Evolutionary conservation across 2,113 vertebrate species (phyloP).

Genomic region (Halichoerus grypus): DNA sequence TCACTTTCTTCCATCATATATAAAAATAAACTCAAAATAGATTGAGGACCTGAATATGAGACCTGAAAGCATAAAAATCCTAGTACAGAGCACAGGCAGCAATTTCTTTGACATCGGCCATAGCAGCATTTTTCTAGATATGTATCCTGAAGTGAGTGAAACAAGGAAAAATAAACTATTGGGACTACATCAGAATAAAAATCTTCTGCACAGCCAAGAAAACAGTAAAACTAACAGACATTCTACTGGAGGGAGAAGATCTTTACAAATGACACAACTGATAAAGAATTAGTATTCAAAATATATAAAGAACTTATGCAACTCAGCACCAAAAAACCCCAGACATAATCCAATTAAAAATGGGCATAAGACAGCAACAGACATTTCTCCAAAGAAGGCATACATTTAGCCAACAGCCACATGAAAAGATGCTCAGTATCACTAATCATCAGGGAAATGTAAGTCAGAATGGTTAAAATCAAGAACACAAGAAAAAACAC

Average conservation of each 20-base stretch:
- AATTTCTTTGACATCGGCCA: background rate
- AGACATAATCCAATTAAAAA: background rate
- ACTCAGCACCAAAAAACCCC: background rate
- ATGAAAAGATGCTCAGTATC: background rate
- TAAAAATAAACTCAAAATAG: background rate
- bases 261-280: background rate
- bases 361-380: background rate
- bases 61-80: background rate
- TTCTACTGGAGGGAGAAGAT: background rate
- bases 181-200: background rate
- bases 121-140: background rate
- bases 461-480: background rate
- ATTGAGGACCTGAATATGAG: background rate
- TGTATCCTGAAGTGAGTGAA: background rate
- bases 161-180: background rate
- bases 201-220: background rate
- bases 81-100: background rate
- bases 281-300: background rate
- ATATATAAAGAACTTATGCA: background rate
- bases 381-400: background rate
- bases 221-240: background rate
- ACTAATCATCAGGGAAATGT: background rate
- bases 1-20: background rate
- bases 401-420: background rate
- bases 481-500: background rate